phyloP scores from a whole-genome alignment of 1,140 invertebrate genomes.

The Tetranychus urticae region DNA sequence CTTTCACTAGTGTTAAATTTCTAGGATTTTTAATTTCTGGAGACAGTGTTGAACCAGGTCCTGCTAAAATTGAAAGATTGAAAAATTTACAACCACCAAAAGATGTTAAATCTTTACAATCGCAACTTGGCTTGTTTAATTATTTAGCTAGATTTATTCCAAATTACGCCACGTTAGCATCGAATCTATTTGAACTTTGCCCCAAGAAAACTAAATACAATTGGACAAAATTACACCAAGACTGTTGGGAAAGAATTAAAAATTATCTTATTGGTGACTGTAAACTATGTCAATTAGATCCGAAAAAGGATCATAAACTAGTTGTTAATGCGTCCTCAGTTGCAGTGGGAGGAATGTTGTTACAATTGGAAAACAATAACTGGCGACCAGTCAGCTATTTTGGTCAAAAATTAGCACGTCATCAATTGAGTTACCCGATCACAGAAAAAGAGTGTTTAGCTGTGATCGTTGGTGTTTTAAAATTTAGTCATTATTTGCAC shows the following conservation, averaged over 20 bases:
- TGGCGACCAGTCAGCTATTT: not conserved
- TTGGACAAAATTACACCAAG: not conserved
- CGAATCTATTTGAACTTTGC: not conserved
- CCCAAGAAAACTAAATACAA: not conserved
- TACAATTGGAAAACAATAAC: slow-evolving; percentile 13
- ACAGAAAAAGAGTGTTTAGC: no score
- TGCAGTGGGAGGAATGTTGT: slow-evolving; percentile 24
- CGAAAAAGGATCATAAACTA: slow-evolving; percentile 25
- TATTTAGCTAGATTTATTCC: not conserved
- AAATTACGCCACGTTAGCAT: not conserved
- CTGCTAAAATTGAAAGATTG: not conserved
- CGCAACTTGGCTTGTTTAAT: not conserved
- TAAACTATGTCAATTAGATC: slow-evolving; percentile 20
- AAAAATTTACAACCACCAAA: not conserved
- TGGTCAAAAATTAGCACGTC: not conserved
- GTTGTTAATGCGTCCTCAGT: slow-evolving; percentile 20
- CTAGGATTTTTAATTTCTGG: not conserved
- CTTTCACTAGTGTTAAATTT: not conserved
- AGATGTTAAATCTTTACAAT: not conserved
- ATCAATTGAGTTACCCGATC: not conserved
- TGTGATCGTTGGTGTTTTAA: not conserved
- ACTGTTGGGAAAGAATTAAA: slow-evolving; percentile 15
- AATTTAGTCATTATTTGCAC: not conserved
- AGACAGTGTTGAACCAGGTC: not conserved
- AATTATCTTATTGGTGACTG: slow-evolving; percentile 3